A percentile compares a stretch with the other conserved stretches of the same genome.
Conservation (phyloP, 2,113 vertebrate genomes). For the Triplophysa tibetana region DNA sequence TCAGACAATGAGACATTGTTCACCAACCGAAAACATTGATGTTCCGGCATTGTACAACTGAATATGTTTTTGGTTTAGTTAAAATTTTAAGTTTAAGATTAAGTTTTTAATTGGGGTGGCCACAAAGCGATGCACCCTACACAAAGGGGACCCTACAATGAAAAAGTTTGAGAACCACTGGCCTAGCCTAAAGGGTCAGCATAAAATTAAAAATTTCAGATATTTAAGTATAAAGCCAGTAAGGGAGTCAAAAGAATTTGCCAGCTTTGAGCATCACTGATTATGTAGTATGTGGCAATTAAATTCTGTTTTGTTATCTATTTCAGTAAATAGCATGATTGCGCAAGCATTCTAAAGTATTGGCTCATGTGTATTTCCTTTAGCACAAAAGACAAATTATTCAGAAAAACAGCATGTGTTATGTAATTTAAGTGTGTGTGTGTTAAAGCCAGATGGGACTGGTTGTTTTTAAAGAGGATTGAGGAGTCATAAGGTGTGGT, state of each 20-base stretch:
- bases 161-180: too few species aligned
- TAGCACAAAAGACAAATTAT: neutral
- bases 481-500: slow-evolving; percentile 25
- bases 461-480: slow-evolving; percentile 14
- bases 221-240: too few species aligned
- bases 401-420: neutral
- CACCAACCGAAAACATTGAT: too few species aligned
- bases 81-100: too few species aligned
- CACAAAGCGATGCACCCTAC: too few species aligned
- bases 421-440: slow-evolving; percentile 13
- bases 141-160: too few species aligned
- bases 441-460: slow-evolving; percentile 21
- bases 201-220: too few species aligned
- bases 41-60: too few species aligned
- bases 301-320: neutral
- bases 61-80: too few species aligned
- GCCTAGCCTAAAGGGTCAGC: too few species aligned
- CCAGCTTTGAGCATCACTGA: neutral
- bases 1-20: too few species aligned
- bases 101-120: too few species aligned
- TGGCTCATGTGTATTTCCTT: neutral
- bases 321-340: neutral
- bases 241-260: neutral
- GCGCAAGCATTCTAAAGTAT: neutral
- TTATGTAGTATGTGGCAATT: neutral